A percentile compares a stretch with the other conserved stretches of the same genome.
These are phyloP conservation scores for Hylaeus anthracinus DNA, from an alignment of 1,140 invertebrate species.

Conservation along the genomic window DNA sequence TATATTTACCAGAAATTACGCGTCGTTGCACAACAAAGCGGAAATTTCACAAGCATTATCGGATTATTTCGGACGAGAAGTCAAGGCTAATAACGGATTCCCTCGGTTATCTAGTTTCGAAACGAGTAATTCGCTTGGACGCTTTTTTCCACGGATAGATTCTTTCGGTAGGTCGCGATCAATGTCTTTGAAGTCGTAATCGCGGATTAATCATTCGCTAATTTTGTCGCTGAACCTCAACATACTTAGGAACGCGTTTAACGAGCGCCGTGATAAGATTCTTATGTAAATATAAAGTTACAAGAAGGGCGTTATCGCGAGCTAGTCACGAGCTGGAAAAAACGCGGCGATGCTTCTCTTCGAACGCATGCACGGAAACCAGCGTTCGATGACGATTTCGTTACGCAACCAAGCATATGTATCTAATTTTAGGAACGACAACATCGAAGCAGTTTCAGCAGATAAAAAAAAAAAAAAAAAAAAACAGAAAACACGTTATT, in stretches of 20 bases:
- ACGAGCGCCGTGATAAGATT: conserved; percentile 54
- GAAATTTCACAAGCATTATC: conserved; percentile 50
- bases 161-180: neutral
- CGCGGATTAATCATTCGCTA: conserved; percentile 54
- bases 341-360: conserved; percentile 7
- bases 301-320: conserved; percentile 46
- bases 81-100: conserved; percentile 40
- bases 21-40: conserved; percentile 6
- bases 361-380: conserved; percentile 3
- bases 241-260: conserved; percentile 20
- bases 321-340: conserved; percentile 20
- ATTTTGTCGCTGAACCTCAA: conserved; percentile 45
- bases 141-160: neutral
- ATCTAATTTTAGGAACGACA: conserved; percentile 16
- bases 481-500: no score
- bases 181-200: conserved; percentile 5
- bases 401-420: conserved; percentile 42
- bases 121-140: neutral
- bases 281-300: conserved; percentile 58
- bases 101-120: neutral
- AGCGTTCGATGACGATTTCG: conserved; percentile 7
- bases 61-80: neutral
- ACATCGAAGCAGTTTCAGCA: conserved; percentile 9
- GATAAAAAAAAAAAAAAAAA: no score
- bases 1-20: neutral